Evolutionary conservation across 2,113 vertebrate species (phyloP).

Genomic region (Gymnarchus niloticus): DNA sequence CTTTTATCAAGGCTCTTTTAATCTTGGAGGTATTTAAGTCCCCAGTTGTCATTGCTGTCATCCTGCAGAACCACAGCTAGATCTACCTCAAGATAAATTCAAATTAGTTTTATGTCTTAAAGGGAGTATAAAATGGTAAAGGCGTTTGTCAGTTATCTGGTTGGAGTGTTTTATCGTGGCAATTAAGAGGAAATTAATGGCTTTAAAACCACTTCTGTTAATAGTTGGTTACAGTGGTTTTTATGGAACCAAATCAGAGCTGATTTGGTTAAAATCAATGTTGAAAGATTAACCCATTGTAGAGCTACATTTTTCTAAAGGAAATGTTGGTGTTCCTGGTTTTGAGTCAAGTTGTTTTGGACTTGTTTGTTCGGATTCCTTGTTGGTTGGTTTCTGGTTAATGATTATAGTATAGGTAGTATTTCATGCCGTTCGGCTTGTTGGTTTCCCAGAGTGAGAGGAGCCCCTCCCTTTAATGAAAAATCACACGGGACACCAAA

Average conservation of each 20-base stretch:
- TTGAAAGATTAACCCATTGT: neutral
- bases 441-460: neutral
- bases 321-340: neutral
- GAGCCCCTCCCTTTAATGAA: no score
- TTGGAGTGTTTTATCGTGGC: slow-evolving; percentile 1
- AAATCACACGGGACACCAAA: neutral
- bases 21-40: neutral
- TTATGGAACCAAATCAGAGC: neutral
- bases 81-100: neutral
- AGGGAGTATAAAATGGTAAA: slow-evolving; percentile 11
- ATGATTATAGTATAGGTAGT: neutral
- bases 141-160: neutral
- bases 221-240: neutral
- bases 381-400: neutral
- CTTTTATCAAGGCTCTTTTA: slow-evolving; percentile 2
- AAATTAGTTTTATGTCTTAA: slow-evolving; percentile 19
- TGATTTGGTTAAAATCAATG: neutral
- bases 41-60: neutral
- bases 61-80: neutral
- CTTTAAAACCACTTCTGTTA: slow-evolving; percentile 1
- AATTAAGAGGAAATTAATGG: neutral
- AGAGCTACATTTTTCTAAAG: neutral
- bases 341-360: neutral
- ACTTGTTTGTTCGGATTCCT: no score
- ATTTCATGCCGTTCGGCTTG: no score